Evolutionary conservation across 2,888 invertebrate genomes (phyloP).

Genomic region (Dioctria rufipes): DNA sequence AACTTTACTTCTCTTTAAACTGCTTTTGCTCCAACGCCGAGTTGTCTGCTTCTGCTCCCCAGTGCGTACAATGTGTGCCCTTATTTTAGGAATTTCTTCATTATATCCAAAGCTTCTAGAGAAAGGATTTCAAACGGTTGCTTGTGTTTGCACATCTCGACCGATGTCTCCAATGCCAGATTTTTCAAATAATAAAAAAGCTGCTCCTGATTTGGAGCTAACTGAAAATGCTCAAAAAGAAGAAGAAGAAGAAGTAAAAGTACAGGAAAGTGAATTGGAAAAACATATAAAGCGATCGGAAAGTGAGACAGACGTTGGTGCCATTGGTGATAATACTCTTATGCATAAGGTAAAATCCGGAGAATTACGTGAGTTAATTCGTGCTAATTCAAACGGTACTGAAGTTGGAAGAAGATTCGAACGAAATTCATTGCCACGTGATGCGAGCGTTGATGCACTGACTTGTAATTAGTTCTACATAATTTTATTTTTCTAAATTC

Average conservation of each 20-base stretch:
- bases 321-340: not conserved
- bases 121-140: constrained; percentile 85
- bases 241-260: constrained; percentile 14
- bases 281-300: constrained; percentile 58
- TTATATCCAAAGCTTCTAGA: constrained; percentile 92
- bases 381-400: constrained; percentile 65
- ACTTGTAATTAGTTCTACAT: constrained; percentile 69
- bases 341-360: constrained; percentile 45
- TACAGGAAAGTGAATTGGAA: not conserved
- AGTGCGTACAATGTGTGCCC: constrained; percentile 89
- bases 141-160: constrained; percentile 83
- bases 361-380: constrained; percentile 66
- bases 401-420: constrained; percentile 64
- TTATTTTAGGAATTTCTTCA: constrained; percentile 90
- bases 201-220: not conserved
- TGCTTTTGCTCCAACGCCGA: constrained; percentile 89
- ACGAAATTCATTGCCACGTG: constrained; percentile 76
- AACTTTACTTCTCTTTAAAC: constrained; percentile 91
- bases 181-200: constrained; percentile 69
- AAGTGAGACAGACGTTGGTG: constrained; percentile 55
- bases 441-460: constrained; percentile 78
- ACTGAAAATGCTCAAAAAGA: constrained; percentile 7
- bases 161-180: constrained; percentile 83
- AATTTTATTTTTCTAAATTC: not conserved
- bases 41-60: constrained; percentile 95